Evolutionary conservation across 2,888 invertebrate genomes (phyloP).

Genomic region (Ypsolopha sequella): DNA sequence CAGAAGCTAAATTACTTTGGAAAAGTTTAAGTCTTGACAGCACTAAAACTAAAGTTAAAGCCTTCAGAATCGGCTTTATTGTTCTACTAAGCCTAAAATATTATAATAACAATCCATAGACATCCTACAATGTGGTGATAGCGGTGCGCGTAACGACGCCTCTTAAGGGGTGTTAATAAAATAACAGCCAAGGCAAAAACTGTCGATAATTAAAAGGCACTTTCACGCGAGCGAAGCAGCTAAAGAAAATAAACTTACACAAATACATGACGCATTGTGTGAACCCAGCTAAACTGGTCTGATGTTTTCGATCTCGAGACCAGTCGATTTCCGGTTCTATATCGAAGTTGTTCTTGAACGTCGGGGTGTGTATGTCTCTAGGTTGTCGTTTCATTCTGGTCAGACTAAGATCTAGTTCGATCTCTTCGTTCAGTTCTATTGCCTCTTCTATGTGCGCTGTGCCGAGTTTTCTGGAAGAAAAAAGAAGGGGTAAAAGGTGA

Average conservation of each 20-base stretch:
- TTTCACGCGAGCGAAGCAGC: too few relatives aligned
- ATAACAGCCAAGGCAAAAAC: too few relatives aligned
- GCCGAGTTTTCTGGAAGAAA: slow-evolving; percentile 42
- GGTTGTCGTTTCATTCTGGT: slow-evolving; percentile 14
- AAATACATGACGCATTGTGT: slow-evolving; percentile 57
- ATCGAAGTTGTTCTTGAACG: slow-evolving; percentile 53
- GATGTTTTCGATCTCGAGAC: slow-evolving; percentile 15
- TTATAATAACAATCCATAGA: too few relatives aligned
- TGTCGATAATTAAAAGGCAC: too few relatives aligned
- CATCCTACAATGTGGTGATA: too few relatives aligned
- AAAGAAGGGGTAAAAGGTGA: not conserved
- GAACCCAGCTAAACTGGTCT: slow-evolving; percentile 32
- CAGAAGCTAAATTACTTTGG: too few relatives aligned
- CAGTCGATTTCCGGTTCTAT: slow-evolving; percentile 15
- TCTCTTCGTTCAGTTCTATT: slow-evolving; percentile 43
- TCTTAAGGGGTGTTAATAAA: too few relatives aligned
- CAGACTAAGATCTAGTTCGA: slow-evolving; percentile 14
- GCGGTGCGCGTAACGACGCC: too few relatives aligned
- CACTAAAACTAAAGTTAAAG: too few relatives aligned
- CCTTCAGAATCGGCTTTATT: too few relatives aligned
- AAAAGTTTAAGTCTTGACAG: too few relatives aligned
- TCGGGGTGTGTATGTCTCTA: slow-evolving; percentile 25
- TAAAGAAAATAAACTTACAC: slow-evolving; percentile 35
- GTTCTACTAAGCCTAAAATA: too few relatives aligned
- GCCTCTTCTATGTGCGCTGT: slow-evolving; percentile 44